These are phyloP conservation scores for Phalanger gymnotis DNA, from an alignment of 2,797 vertebrate genomes.

Conservation along the genomic window DNA sequence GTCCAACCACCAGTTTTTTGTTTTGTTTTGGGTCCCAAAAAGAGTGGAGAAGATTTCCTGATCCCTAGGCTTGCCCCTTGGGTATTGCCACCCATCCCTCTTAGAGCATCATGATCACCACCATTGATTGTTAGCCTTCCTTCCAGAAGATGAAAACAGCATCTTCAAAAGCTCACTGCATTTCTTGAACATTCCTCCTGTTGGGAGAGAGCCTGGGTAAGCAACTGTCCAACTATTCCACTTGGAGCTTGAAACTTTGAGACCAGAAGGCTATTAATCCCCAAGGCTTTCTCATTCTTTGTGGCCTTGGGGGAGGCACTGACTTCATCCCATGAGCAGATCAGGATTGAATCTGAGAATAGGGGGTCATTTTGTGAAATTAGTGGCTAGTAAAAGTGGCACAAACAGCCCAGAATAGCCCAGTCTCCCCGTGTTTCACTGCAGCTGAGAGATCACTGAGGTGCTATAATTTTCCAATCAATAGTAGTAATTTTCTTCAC, in stretches of 20 bases:
- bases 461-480: slow-evolving; percentile 38
- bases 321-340: neutral
- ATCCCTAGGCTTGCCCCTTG: no score
- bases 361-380: slow-evolving; percentile 46
- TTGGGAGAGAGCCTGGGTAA: neutral
- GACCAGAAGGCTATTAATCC: neutral
- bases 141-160: neutral
- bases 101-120: neutral
- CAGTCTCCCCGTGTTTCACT: slow-evolving; percentile 16
- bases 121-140: neutral
- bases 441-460: slow-evolving; percentile 23
- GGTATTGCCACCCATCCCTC: neutral
- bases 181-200: neutral
- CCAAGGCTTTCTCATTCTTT: fast-evolving
- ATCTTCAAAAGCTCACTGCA: neutral
- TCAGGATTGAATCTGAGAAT: slow-evolving; percentile 46
- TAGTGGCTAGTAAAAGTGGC: slow-evolving; percentile 53
- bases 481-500: slow-evolving; percentile 58
- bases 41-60: no score
- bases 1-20: no score
- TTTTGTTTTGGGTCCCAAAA: no score
- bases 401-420: slow-evolving; percentile 43
- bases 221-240: fast-evolving
- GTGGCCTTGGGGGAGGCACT: neutral
- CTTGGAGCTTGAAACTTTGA: neutral